Conservation (phyloP, 2,888 invertebrate genomes). For the Griposia aprilina region DNA sequence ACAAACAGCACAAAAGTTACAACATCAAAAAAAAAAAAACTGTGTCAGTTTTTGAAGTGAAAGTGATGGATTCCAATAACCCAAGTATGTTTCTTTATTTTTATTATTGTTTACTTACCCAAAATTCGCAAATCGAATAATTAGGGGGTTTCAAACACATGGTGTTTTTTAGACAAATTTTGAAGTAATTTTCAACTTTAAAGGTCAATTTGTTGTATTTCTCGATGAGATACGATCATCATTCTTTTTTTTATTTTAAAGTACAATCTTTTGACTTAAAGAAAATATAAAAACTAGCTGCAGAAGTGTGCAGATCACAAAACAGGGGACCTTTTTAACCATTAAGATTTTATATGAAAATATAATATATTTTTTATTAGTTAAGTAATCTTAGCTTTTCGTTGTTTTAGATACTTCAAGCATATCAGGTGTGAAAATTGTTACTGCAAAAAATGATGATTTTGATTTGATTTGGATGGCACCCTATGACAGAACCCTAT, state of each 20-base stretch:
- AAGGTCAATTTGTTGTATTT: too few relatives aligned
- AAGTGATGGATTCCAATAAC: not conserved
- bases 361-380: not conserved
- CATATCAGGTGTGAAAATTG: conserved; percentile 1
- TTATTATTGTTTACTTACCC: not conserved
- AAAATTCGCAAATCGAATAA: not conserved
- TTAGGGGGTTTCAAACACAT: too few relatives aligned
- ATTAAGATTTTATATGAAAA: not conserved
- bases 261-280: conserved; percentile 6
- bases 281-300: conserved; percentile 7
- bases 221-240: too few relatives aligned
- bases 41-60: not conserved
- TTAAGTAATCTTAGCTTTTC: not conserved
- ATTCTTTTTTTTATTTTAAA: conserved; percentile 2
- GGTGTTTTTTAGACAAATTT: too few relatives aligned
- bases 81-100: not conserved
- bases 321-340: not conserved
- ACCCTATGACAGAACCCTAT: not conserved
- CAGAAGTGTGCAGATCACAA: conserved; percentile 9
- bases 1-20: too few relatives aligned
- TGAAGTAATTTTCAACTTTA: too few relatives aligned
- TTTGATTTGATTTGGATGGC: too few relatives aligned
- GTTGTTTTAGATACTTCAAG: not conserved
- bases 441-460: too few relatives aligned
- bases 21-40: too few relatives aligned